A percentile compares a stretch with the other conserved stretches of the same genome.
These are phyloP conservation scores for Meiosimyza decipiens DNA, from an alignment of 2,888 invertebrate genomes.

Conservation along the genomic window DNA sequence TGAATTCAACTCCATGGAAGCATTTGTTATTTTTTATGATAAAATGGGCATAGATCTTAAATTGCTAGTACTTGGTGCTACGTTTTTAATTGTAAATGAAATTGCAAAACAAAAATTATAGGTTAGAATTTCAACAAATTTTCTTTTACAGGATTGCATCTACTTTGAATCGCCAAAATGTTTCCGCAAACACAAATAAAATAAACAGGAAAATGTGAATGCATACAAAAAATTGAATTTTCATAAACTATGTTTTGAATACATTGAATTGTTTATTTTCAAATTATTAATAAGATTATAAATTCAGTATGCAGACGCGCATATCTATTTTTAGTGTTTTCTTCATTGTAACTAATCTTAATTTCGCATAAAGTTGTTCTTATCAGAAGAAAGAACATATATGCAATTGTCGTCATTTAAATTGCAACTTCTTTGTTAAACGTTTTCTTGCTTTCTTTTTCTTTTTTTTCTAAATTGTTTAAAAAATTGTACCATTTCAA, in stretches of 20 bases:
- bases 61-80: conserved; percentile 8
- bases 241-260: not conserved
- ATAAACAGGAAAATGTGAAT: not conserved
- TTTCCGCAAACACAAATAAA: not conserved
- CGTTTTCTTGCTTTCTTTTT: not conserved
- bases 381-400: not conserved
- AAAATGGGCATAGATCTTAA: not conserved
- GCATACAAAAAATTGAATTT: not conserved
- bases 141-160: not conserved
- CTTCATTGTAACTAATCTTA: not conserved
- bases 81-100: conserved; percentile 26
- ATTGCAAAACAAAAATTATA: not conserved
- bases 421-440: too few species aligned
- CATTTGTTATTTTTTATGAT: not conserved
- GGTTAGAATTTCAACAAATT: not conserved
- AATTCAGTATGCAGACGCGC: not conserved
- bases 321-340: not conserved
- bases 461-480: conserved; percentile 1
- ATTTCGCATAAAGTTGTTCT: conserved; percentile 2
- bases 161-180: not conserved
- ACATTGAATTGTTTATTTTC: not conserved
- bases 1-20: not conserved
- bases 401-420: too few species aligned
- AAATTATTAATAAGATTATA: not conserved
- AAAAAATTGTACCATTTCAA: conserved; percentile 13